Evolutionary conservation across 2,113 vertebrate genomes (phyloP), one percentile per base, ranked within the genome.

Genomic region (Tympanuchus pallidicinctus): DNA sequence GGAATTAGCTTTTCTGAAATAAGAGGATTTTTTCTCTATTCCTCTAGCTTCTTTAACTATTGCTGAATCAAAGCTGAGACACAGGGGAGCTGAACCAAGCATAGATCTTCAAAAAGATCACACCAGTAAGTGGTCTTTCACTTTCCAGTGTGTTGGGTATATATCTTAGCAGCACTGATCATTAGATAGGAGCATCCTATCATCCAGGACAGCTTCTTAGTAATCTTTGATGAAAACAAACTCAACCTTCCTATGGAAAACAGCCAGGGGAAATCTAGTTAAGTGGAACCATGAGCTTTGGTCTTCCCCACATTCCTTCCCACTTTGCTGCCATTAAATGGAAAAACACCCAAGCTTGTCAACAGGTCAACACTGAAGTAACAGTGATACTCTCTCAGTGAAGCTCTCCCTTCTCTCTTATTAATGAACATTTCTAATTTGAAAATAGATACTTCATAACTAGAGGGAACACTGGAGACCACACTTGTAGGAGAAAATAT

Each of bases 1-100:
- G 78, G 93, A 92, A 94, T 94, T 90, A 95, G 85, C 78, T 94
- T 94, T 93, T 89, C 54, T 94, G 63, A 95, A 96, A 89, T 89
- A 96, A 94, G 83, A 88, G 48, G n/a, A 88, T 94, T 86, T 28
- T 92, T 84, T 88, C 47, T 69, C 81, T 86, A 65, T 91, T 79
- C 42, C 59, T 87, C 18, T 43, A 43, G 64, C 48, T 93, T 78
- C 40, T 87, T 90, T 95, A 94, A 93, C 91, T 90, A 69, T 82
- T 90, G 69, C 59, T 63, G 93, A 93, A 89, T 93, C 70, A 15
- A 77, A 91, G 69, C 45, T 70, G 91, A 83, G 48, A 18, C 7
- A 18, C 8, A 40, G 38, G 50, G 67, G 70, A 82, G 21, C 19
- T 78, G 78, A 43, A 74, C 34, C 24, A 50, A 56, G 11, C 15